Base-by-base conservation (phyloP, 2,797 vertebrate genomes). In the Luscinia megarhynchos region DNA sequence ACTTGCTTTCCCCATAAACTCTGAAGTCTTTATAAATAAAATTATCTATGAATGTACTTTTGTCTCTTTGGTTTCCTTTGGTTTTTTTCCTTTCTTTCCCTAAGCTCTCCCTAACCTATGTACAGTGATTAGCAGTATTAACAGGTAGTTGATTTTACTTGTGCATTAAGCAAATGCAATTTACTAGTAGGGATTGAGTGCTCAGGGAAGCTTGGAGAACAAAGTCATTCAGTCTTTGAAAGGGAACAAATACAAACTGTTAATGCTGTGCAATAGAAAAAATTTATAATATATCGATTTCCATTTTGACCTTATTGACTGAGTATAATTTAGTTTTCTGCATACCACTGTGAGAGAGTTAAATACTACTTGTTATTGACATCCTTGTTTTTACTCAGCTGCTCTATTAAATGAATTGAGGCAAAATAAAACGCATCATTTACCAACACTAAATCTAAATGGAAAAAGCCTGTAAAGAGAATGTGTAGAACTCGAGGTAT, bases 141-240 rank as follows among this genome's bases (percentile, higher is more conserved):
- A 91, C 70, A 41, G 84, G 87, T 84, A 73, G 89, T 76, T 97
- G 73, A 63, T 94, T 96, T 96, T 95, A 84, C 90, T 72, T 91
- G 58, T 86, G 69, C 79, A 57, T 95, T 95, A 92, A 89, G 84
- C 89, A 93, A 95, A 94, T 92, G 79, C 43, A 93, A 70, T 97
- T 93, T 86, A 57, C 84, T 81, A 40, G 79, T 66, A 46, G 59
- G 51, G 68, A 41, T 41, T 46, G 55, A 81, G 41, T 67, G 83
- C 63, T 88, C 45, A 76, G 83, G 51, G 69, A 92, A 76, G 85
- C 87, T 57, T 89, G 67, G 59, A 84, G 77, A 94, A 38, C 67
- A 57, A 91, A 92, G 53, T 73, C 59, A 59, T 89, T 81, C 46
- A 46, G 55, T 73, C 58, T 89, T 86, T 82, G 57, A 73, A 90